Percentiles rank a stretch among this genome's conserved stretches.
phyloP scores from a whole-genome alignment of 2,113 vertebrate genomes.

The Psittacara wagleri region DNA sequence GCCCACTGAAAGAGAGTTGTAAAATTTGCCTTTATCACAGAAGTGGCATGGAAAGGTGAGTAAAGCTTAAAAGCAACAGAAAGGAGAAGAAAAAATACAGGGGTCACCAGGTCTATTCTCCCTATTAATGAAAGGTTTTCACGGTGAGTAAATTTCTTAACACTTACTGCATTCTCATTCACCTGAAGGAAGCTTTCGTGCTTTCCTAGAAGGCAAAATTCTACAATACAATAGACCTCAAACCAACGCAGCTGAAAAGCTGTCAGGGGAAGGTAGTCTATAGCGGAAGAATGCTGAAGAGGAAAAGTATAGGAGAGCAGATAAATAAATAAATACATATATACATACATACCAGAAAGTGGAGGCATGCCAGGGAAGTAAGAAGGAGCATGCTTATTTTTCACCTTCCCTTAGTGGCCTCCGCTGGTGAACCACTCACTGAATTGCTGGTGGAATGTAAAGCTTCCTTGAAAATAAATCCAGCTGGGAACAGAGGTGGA shows the following conservation, averaged over 20 bases:
- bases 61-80: background rate
- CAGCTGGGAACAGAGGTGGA: slow-evolving; percentile 69
- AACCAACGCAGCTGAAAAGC: background rate
- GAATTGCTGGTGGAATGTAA: slow-evolving; percentile 62
- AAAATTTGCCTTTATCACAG: slow-evolving; percentile 7
- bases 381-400: slow-evolving; percentile 48
- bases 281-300: background rate
- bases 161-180: background rate
- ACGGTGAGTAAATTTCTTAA: slow-evolving; percentile 42
- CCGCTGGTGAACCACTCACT: slow-evolving; percentile 39
- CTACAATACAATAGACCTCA: background rate
- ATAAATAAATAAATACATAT: slow-evolving; percentile 27
- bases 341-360: background rate
- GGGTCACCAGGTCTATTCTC: slow-evolving; percentile 11
- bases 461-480: slow-evolving; percentile 67
- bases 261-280: background rate
- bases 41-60: background rate
- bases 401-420: slow-evolving; percentile 56
- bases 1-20: background rate
- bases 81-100: background rate
- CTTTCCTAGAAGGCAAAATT: slow-evolving; percentile 16
- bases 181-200: background rate
- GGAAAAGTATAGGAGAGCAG: background rate
- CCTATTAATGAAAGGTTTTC: slow-evolving; percentile 5
- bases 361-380: background rate